Conservation (phyloP, 2,113 vertebrate species). For the Plotosus lineatus region DNA sequence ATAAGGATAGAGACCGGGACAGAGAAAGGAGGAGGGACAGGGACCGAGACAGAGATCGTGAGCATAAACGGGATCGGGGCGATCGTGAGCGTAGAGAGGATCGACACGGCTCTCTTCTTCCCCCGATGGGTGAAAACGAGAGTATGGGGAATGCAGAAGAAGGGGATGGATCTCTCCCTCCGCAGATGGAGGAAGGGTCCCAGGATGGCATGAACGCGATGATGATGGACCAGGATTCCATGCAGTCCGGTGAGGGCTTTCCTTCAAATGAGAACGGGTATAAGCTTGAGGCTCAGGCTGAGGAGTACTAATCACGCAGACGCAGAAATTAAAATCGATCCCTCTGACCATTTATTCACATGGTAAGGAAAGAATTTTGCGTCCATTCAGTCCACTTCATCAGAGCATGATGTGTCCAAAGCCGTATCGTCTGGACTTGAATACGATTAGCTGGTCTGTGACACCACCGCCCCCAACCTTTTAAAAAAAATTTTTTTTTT, state of each 20-base stretch:
- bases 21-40: constrained; percentile 64
- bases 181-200: constrained; percentile 73
- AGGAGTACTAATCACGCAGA: constrained; percentile 73
- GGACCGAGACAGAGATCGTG: constrained; percentile 79
- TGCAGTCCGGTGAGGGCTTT: constrained; percentile 79
- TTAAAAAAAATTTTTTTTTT: not conserved
- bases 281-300: constrained; percentile 78
- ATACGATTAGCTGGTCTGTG: constrained; percentile 27
- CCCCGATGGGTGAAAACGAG: constrained; percentile 65
- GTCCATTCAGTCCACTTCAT: not conserved
- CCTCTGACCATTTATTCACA: not conserved
- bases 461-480: not conserved
- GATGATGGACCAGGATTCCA: constrained; percentile 79
- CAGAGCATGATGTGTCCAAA: constrained; percentile 16
- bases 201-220: constrained; percentile 80
- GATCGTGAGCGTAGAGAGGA: constrained; percentile 74
- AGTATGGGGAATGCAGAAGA: constrained; percentile 67
- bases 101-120: constrained; percentile 60
- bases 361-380: not conserved
- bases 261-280: constrained; percentile 88
- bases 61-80: constrained; percentile 73
- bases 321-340: not conserved
- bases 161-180: constrained; percentile 55
- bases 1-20: constrained; percentile 68
- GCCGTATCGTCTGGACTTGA: not conserved